phyloP scores from a whole-genome alignment of 1,140 invertebrate genomes.

The Pseudomyrmex dendroicus region DNA sequence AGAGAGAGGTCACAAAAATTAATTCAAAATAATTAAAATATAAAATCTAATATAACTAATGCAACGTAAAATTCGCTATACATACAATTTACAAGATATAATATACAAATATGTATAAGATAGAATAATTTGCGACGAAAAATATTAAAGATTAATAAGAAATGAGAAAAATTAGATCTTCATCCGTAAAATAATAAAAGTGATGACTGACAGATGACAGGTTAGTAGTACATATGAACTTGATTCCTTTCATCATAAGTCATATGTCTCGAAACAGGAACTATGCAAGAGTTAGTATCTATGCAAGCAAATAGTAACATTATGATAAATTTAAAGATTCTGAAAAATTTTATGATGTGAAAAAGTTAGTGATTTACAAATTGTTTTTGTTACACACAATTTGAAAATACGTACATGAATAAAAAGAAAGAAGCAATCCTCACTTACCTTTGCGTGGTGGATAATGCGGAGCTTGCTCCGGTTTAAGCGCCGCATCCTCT shows the following conservation, averaged over 20 bases:
- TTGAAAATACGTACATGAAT: background rate
- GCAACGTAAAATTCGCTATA: no score
- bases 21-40: no score
- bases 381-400: slow-evolving; percentile 74
- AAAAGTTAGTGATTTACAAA: background rate
- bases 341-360: slow-evolving; percentile 4
- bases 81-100: no score
- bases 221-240: slow-evolving; percentile 81
- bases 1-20: no score
- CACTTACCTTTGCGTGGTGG: slow-evolving; percentile 77
- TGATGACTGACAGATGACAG: background rate
- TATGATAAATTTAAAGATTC: slow-evolving; percentile 55
- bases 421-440: slow-evolving; percentile 24
- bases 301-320: slow-evolving; percentile 78
- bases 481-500: slow-evolving; percentile 81
- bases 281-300: slow-evolving; percentile 85
- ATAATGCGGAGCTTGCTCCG: slow-evolving; percentile 80
- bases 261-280: slow-evolving; percentile 84
- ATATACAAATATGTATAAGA: no score
- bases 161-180: background rate
- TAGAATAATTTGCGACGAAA: background rate
- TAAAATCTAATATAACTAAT: no score
- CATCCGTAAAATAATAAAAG: no score
- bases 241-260: slow-evolving; percentile 86
- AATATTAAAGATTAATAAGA: background rate